Evolutionary conservation across 37 sponge, comb jelly and placozoan species (phyloP).

Genomic region (Chondrosia reniformis): DNA sequence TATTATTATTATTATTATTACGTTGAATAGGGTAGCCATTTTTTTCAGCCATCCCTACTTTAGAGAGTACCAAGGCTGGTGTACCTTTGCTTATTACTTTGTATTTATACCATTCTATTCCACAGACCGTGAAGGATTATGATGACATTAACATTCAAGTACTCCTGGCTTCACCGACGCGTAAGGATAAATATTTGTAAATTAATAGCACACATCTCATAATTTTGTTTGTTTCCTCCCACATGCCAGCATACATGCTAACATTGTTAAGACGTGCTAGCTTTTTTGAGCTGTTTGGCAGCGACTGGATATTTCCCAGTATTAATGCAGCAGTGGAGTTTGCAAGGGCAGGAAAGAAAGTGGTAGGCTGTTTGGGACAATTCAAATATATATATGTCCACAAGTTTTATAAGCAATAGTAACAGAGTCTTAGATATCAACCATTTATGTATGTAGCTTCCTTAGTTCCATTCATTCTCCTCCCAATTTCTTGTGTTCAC

Average conservation of each 20-base stretch:
- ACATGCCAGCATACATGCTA: neutral
- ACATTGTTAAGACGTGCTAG: neutral
- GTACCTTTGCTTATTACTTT: neutral
- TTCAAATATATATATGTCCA: too few relatives aligned
- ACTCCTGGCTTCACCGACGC: slow-evolving; percentile 45
- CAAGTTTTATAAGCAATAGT: too few relatives aligned
- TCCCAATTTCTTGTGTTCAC: too few relatives aligned
- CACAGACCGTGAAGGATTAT: slow-evolving; percentile 49
- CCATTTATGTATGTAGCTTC: too few relatives aligned
- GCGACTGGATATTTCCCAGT: slow-evolving; percentile 11
- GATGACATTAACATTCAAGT: slow-evolving; percentile 52
- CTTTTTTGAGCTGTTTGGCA: slow-evolving; percentile 4
- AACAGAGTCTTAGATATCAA: too few relatives aligned
- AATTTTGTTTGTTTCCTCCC: neutral
- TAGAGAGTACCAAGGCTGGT: too few relatives aligned
- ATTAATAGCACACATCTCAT: neutral
- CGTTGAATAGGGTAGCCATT: too few relatives aligned
- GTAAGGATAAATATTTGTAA: neutral
- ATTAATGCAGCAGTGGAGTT: slow-evolving; percentile 41
- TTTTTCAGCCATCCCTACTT: too few relatives aligned
- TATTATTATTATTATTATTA: too few relatives aligned
- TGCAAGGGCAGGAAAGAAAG: slow-evolving; percentile 57
- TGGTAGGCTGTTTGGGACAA: too few relatives aligned
- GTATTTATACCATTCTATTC: neutral
- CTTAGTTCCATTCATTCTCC: too few relatives aligned